These are phyloP conservation scores for Rhinolophus ferrumequinum DNA, from an alignment of 2,113 vertebrate genomes.

Conservation along the genomic window DNA sequence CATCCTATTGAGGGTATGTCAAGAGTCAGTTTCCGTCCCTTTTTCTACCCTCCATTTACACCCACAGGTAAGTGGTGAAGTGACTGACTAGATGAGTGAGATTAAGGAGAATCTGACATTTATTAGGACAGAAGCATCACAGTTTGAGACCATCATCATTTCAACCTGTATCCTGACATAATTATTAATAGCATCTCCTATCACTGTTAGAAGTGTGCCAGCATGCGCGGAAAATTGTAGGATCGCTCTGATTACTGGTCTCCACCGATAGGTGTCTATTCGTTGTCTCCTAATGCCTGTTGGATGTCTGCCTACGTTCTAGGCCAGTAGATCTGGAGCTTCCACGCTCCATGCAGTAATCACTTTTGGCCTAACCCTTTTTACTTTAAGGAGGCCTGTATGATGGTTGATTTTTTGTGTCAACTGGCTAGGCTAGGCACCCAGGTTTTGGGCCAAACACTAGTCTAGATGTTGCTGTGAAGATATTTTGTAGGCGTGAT, in stretches of 20 bases:
- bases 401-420: too few species aligned
- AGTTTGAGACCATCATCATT: neutral
- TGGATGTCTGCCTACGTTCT: neutral
- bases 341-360: neutral
- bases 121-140: neutral
- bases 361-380: neutral
- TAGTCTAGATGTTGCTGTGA: too few species aligned
- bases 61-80: neutral
- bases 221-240: neutral
- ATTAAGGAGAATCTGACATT: neutral
- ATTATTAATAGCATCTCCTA: neutral
- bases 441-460: too few species aligned
- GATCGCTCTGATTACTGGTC: neutral
- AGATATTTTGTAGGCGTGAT: neutral
- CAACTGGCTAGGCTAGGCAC: too few species aligned
- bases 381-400: neutral
- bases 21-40: neutral
- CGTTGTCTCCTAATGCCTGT: neutral
- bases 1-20: neutral
- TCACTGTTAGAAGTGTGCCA: neutral
- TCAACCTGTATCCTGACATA: neutral
- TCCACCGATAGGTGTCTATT: rapidly evolving
- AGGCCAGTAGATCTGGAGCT: neutral
- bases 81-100: neutral
- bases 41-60: neutral